Percentiles rank a stretch among this genome's conserved stretches.
These are phyloP conservation scores for Muscidifurax raptorellus DNA, from an alignment of 1,140 invertebrate species.

Conservation along the genomic window DNA sequence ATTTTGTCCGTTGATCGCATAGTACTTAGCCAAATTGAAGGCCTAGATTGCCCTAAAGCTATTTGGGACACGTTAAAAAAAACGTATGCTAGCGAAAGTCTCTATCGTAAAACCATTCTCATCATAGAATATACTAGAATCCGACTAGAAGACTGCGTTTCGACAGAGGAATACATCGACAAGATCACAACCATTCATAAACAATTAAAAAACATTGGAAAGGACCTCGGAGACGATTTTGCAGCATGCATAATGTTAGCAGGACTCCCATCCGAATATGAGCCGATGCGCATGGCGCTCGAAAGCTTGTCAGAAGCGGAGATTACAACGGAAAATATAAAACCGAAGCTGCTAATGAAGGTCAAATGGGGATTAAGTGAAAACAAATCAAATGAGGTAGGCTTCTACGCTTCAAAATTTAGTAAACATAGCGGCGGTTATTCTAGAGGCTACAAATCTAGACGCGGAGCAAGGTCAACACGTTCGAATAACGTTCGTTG, in stretches of 20 bases:
- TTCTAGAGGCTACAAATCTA: neutral
- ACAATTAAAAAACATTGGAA: neutral
- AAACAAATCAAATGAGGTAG: neutral
- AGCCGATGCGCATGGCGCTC: neutral
- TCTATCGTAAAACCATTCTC: neutral
- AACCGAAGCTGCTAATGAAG: neutral
- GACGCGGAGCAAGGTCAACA: neutral
- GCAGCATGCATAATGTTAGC: neutral
- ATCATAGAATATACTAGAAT: neutral
- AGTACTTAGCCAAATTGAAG: neutral
- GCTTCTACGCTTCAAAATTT: neutral
- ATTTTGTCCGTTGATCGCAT: neutral
- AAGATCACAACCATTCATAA: neutral
- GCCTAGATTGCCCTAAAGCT: neutral
- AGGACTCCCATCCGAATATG: neutral
- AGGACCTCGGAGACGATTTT: neutral
- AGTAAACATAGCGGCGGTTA: neutral
- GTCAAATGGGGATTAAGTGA: neutral
- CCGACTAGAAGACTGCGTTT: neutral
- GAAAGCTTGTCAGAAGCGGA: neutral
- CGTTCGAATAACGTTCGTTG: neutral
- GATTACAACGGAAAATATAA: neutral
- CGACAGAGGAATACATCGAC: neutral
- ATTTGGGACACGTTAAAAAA: slow-evolving; percentile 3
- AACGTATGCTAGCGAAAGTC: neutral